phyloP scores from a whole-genome alignment of 2,113 vertebrate species.

The Sterrhoptilus dennistouni region DNA sequence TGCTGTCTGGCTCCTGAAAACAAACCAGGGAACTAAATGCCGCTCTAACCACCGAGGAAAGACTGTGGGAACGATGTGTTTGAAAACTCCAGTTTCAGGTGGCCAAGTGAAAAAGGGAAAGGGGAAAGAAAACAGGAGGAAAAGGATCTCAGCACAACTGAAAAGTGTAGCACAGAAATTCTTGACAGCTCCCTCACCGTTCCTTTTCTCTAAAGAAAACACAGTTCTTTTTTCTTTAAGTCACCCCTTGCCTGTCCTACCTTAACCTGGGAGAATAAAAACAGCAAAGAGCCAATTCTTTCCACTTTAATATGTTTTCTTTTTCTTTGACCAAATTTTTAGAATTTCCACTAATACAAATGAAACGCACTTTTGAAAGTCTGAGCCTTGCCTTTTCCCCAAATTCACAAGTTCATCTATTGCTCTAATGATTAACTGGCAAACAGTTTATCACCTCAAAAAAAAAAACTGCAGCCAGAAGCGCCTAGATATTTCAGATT shows the following conservation, averaged over 20 bases:
- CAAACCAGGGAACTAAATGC: not conserved
- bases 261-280: not conserved
- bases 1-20: not conserved
- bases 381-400: not conserved
- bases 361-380: not conserved
- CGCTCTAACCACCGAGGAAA: accelerated
- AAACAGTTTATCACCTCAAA: not conserved
- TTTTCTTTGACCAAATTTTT: not conserved
- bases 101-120: not conserved
- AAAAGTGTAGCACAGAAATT: not conserved
- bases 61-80: accelerated
- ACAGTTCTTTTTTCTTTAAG: not conserved
- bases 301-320: not conserved
- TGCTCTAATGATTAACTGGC: not conserved
- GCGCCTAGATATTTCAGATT: not conserved
- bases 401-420: not conserved
- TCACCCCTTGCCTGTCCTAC: not conserved
- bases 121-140: not conserved
- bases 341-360: not conserved
- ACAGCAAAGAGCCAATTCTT: not conserved
- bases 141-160: not conserved
- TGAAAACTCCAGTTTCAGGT: not conserved
- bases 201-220: not conserved
- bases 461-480: not conserved
- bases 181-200: not conserved